A percentile compares a stretch with the other conserved stretches of the same genome.
phyloP scores from a whole-genome alignment of 2,888 invertebrate species.

The Mythimna pallens region DNA sequence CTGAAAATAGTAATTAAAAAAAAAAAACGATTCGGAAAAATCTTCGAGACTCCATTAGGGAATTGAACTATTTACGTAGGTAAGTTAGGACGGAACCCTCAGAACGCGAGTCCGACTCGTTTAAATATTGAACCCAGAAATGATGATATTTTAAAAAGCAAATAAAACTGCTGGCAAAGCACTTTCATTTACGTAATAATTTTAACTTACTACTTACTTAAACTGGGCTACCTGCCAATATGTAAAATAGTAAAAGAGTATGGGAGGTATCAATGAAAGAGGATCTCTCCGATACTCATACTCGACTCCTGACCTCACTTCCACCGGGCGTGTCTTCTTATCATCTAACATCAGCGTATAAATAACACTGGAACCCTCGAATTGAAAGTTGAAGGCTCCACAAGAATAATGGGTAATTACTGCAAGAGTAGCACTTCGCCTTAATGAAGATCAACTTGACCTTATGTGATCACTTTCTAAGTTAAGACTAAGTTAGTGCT shows the following conservation, averaged over 20 bases:
- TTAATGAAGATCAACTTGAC: conserved; percentile 76
- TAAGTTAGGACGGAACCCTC: too few species aligned
- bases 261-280: not conserved
- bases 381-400: conserved; percentile 56
- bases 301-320: conserved; percentile 12
- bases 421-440: conserved; percentile 50
- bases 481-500: conserved; percentile 59
- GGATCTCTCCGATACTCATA: not conserved
- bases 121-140: too few species aligned
- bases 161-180: too few species aligned
- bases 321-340: conserved; percentile 27
- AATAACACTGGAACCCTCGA: conserved; percentile 26
- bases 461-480: conserved; percentile 72
- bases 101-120: too few species aligned
- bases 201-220: too few species aligned
- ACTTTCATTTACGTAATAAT: too few species aligned
- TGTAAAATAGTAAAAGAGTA: not conserved
- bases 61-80: too few species aligned
- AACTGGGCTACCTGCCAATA: not conserved
- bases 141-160: too few species aligned
- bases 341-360: conserved; percentile 34
- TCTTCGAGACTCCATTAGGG: too few species aligned
- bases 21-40: too few species aligned
- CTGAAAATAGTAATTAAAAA: too few species aligned
- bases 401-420: conserved; percentile 63